phyloP scores from a whole-genome alignment of 2,797 vertebrate genomes.

The Alauda arvensis region DNA sequence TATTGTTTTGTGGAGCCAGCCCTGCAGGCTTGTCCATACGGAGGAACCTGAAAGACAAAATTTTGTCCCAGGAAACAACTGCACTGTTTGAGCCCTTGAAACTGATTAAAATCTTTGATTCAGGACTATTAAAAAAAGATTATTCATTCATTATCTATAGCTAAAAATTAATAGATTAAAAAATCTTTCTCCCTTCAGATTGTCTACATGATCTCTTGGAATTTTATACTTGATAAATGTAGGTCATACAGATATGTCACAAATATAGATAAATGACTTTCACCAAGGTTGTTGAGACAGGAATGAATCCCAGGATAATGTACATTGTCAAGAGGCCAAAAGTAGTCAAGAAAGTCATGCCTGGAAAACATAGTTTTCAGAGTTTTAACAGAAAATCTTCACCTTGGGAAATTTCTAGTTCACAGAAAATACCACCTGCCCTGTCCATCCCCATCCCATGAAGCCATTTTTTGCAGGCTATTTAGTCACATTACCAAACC shows the following conservation, averaged over 20 bases:
- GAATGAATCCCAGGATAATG: conserved; percentile 30
- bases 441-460: not conserved
- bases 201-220: conserved; percentile 7
- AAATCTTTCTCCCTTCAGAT: conserved; percentile 1
- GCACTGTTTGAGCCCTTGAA: not conserved
- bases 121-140: not conserved
- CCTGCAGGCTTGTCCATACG: not conserved
- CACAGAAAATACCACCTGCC: not conserved
- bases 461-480: not conserved
- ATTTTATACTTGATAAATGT: conserved; percentile 29
- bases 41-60: not conserved
- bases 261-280: conserved; percentile 57
- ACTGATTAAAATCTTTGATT: conserved; percentile 14
- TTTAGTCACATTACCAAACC: not conserved
- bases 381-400: conserved; percentile 57
- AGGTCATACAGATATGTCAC: conserved; percentile 14
- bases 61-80: not conserved
- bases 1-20: not conserved
- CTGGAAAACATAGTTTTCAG: conserved; percentile 8
- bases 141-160: conserved; percentile 12
- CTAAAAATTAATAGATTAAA: conserved; percentile 40
- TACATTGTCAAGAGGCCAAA: conserved; percentile 53
- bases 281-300: conserved; percentile 31
- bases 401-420: conserved; percentile 31
- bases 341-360: conserved; percentile 23